These are phyloP conservation scores for Axinella damicornis DNA, from an alignment of 37 sponge, comb jelly and placozoan species.

Conservation along the genomic window DNA sequence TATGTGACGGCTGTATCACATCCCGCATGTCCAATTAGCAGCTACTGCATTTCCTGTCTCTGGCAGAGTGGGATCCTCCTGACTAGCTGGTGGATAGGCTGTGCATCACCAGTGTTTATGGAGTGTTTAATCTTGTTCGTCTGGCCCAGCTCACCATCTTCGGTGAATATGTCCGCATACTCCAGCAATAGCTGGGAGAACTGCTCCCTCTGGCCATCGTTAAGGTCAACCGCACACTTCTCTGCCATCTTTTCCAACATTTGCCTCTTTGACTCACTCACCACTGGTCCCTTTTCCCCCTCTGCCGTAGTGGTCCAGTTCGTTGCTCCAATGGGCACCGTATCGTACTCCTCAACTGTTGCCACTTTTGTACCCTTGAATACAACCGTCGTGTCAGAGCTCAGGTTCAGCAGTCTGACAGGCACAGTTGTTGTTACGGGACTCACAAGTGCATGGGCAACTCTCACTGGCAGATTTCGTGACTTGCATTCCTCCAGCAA, in stretches of 20 bases:
- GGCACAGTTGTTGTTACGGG: no score
- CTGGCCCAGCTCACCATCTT: not conserved
- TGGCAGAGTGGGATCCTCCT: conserved; percentile 38
- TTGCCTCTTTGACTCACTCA: not conserved
- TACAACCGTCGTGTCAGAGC: no score
- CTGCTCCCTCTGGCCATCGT: not conserved
- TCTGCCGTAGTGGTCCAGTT: no score
- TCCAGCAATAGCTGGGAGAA: not conserved
- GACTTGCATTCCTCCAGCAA: no score
- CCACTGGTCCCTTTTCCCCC: not conserved
- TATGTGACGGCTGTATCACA: no score
- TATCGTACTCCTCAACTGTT: no score
- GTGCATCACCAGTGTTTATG: conserved; percentile 44
- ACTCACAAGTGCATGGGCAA: no score
- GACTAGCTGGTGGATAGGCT: conserved; percentile 32
- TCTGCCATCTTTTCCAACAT: not conserved
- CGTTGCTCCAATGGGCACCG: no score
- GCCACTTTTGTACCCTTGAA: no score
- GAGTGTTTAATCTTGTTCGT: conserved; percentile 14
- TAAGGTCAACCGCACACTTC: not conserved
- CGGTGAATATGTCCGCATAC: not conserved
- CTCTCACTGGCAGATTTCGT: no score
- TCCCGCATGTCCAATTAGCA: conserved; percentile 13
- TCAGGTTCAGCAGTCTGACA: no score
- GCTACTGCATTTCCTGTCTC: conserved; percentile 28